Evolutionary conservation across 1,140 invertebrate genomes (phyloP), one percentile per base, ranked within the genome.

Genomic region (Bursaphelenchus mucronatus): DNA sequence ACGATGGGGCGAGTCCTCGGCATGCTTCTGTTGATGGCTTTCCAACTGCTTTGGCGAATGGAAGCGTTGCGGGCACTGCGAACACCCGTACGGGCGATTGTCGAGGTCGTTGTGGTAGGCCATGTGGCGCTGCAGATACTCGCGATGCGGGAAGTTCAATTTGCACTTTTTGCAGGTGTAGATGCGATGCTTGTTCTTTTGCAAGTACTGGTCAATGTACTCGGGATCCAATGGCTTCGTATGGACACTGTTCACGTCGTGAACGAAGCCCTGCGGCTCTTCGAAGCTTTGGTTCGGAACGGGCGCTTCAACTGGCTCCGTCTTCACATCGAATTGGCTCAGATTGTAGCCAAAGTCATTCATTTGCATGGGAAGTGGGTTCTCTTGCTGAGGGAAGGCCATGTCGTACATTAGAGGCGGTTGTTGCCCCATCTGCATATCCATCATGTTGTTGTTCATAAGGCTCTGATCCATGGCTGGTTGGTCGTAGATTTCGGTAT

Each of bases 141-240:
- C 74, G 10, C 74, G 62, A 44, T 56, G 55, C 7, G 71, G 71
- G 57, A 74, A 74, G 56, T 62, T 44, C 8, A 74, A 46, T 46
- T 76, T 72, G 64, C 71, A 74, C 58, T 76, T 76, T 17, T 63
- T 63, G 47, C 71, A 73, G 3, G 56, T 58, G 49, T 73, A 71
- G n/a, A 73, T 45, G 21, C 73, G 39, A 49, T 71, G 65, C 9
- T 53, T 52, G 56, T 71, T 71, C 43, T 74, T 74, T 45, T 67
- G 55, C 45, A 74, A 45, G 19, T 74, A 74, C 8, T 57, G 44
- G 10, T 74, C 71, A 53, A 74, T 61, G 51, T 68, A 70, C 9
- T 66, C 63, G 10, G 40, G 68, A 21, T 73, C 69, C 17, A 70
- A 46, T n/a, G 73, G 68, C n/a, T 56, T 70, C 10, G 66, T 39